Percentiles rank a stretch among this genome's conserved stretches.
Conservation (phyloP, 2,888 invertebrate species). For the Dione vanillae region DNA sequence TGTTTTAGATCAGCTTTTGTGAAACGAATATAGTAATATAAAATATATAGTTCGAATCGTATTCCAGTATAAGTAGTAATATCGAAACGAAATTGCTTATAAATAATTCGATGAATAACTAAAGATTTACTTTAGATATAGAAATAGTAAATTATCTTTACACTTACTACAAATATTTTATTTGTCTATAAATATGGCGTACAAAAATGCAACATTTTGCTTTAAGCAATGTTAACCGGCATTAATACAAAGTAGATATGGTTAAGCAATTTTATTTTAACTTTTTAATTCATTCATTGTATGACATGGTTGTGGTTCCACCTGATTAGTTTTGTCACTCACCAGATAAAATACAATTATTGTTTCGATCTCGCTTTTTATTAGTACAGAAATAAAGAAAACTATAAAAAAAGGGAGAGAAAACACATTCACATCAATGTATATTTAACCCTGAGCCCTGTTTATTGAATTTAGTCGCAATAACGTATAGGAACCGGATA, state of each 20-base stretch:
- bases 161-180: background rate
- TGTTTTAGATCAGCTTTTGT: background rate
- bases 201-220: background rate
- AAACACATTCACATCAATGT: too few species aligned
- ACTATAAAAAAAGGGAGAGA: too few species aligned
- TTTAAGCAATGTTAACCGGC: background rate
- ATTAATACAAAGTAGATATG: too few species aligned
- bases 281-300: too few species aligned
- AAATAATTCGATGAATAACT: background rate
- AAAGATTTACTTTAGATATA: background rate
- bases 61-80: background rate
- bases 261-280: too few species aligned
- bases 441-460: too few species aligned
- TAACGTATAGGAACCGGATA: slow-evolving; percentile 35
- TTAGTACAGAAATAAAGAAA: too few species aligned
- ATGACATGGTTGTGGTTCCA: too few species aligned
- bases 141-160: background rate
- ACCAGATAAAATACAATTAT: too few species aligned
- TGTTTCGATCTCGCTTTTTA: too few species aligned
- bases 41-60: background rate
- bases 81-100: background rate
- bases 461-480: slow-evolving; percentile 14
- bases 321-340: too few species aligned
- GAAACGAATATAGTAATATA: background rate
- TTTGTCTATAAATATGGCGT: too few species aligned